These are phyloP conservation scores for Panthera uncia DNA, from an alignment of 2,113 vertebrate species.

Conservation along the genomic window DNA sequence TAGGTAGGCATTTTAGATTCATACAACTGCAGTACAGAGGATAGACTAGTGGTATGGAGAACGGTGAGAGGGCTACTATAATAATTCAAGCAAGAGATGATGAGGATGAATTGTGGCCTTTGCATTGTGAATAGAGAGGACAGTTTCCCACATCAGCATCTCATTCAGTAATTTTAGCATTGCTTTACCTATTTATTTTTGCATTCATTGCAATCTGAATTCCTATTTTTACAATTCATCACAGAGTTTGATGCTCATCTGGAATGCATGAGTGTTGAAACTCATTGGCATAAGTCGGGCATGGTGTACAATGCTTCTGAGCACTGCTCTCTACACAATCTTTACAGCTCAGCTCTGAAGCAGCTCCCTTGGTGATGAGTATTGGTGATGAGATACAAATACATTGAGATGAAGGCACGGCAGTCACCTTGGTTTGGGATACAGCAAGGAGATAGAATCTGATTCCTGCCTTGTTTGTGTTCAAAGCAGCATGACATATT, in stretches of 20 bases:
- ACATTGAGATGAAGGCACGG: slow-evolving; percentile 5
- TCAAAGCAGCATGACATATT: slow-evolving; percentile 69
- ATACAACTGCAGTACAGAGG: neutral
- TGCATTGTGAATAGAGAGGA: neutral
- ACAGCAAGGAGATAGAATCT: slow-evolving; percentile 54
- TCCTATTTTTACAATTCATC: slow-evolving; percentile 24
- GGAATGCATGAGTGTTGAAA: slow-evolving; percentile 42
- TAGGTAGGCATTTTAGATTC: neutral
- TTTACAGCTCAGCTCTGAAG: neutral
- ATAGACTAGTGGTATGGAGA: neutral
- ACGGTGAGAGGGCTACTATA: neutral
- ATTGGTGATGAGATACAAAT: slow-evolving; percentile 44
- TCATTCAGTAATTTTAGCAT: neutral
- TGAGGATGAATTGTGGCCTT: slow-evolving; percentile 8
- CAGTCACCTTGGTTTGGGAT: slow-evolving; percentile 63
- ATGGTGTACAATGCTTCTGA: neutral
- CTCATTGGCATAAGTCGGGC: neutral
- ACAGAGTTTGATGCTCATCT: slow-evolving; percentile 38
- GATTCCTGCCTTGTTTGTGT: slow-evolving; percentile 64
- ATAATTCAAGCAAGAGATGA: neutral
- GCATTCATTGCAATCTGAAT: neutral
- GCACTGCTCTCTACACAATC: neutral
- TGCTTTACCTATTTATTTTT: slow-evolving; percentile 19
- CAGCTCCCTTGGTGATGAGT: neutral
- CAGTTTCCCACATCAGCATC: neutral